Conservation (phyloP, 1,140 invertebrate genomes). For the Zaprionus vittiger region DNA sequence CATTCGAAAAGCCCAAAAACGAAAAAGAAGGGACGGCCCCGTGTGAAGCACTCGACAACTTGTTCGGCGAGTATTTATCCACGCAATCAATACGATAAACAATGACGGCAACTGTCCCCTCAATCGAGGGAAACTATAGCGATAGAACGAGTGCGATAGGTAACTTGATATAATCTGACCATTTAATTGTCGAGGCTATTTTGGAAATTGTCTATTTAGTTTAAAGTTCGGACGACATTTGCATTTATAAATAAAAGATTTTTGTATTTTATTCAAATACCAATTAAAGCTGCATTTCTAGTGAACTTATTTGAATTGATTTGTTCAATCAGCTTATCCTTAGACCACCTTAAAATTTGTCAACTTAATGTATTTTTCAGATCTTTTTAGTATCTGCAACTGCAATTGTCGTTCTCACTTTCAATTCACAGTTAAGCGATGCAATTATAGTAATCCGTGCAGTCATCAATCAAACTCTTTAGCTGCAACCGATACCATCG, state of each 20-base stretch:
- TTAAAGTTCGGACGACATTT: no score
- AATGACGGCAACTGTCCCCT: conserved; percentile 26
- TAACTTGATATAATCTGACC: background rate
- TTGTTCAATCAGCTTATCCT: no score
- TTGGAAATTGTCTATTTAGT: background rate
- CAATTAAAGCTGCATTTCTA: no score
- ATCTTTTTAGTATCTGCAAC: background rate
- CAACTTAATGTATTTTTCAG: background rate
- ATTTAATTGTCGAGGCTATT: background rate
- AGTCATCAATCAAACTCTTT: background rate
- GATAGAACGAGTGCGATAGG: conserved; percentile 1
- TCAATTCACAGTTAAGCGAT: background rate
- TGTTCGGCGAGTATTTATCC: conserved; percentile 20
- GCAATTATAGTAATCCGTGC: background rate
- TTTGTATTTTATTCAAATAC: no score
- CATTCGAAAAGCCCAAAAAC: conserved; percentile 1
- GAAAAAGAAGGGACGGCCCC: background rate
- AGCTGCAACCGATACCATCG: background rate
- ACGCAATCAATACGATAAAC: conserved; percentile 45
- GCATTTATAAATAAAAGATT: no score
- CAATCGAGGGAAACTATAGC: conserved; percentile 11
- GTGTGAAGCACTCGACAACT: background rate
- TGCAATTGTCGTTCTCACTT: background rate
- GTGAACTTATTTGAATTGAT: no score
- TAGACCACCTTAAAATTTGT: background rate